phyloP scores from a whole-genome alignment of 2,797 vertebrate genomes.

The Lithobates sylvaticus region DNA sequence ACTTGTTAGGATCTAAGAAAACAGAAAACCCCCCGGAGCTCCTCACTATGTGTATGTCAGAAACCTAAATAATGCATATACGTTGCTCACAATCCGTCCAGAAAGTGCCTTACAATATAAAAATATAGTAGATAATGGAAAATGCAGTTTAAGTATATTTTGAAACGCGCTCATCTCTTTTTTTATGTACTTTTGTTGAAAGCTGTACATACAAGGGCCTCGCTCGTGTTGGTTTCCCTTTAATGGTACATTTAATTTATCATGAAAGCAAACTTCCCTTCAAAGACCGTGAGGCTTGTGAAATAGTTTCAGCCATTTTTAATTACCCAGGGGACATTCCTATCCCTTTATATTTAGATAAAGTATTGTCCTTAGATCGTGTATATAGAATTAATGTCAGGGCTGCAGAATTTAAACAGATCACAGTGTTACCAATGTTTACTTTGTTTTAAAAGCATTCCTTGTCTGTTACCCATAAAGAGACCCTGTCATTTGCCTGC shows the following conservation, averaged over 20 bases:
- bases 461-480: not conserved
- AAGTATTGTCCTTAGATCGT: conserved; percentile 2
- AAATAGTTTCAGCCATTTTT: not conserved
- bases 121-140: not conserved
- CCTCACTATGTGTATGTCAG: no score
- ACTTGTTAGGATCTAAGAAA: no score
- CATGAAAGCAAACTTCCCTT: not conserved
- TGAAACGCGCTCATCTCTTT: not conserved
- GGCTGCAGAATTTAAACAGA: not conserved
- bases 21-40: no score
- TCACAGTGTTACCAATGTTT: not conserved
- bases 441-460: not conserved
- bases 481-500: not conserved
- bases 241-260: conserved; percentile 8
- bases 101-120: not conserved
- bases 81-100: no score
- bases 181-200: not conserved
- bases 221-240: not conserved
- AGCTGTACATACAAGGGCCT: not conserved
- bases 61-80: no score
- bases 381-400: not conserved
- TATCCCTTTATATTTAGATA: not conserved
- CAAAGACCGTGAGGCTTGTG: not conserved
- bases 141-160: not conserved
- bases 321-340: conserved; percentile 2